Percentiles rank a stretch among this genome's conserved stretches.
Conservation (phyloP, 1,140 invertebrate genomes). For the Micrasema minimum region DNA sequence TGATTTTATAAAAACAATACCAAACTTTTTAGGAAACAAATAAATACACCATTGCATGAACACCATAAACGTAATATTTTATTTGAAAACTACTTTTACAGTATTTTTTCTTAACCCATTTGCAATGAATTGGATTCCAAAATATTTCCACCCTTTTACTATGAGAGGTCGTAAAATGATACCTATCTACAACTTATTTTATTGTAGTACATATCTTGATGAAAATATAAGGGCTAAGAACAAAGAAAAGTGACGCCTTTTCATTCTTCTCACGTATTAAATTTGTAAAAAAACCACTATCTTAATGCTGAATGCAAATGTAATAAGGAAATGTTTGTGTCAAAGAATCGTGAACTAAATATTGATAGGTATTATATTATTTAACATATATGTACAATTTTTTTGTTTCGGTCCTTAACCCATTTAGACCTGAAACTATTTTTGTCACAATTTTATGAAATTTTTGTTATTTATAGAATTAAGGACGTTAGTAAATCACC, state of each 20-base stretch:
- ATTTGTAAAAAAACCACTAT: conserved; percentile 30
- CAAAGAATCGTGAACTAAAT: conserved; percentile 14
- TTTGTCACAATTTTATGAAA: no score
- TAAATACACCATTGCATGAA: no score
- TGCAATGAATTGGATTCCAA: no score
- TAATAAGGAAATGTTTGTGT: conserved; percentile 32
- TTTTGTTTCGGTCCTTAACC: background rate
- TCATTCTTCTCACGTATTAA: conserved; percentile 29
- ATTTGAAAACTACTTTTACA: background rate
- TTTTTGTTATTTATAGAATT: no score
- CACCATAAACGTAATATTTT: background rate
- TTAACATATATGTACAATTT: background rate
- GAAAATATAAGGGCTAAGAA: background rate
- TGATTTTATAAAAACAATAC: no score
- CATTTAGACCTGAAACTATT: no score
- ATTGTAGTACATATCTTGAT: background rate
- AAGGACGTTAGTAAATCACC: no score
- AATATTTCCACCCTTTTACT: background rate
- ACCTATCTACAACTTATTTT: background rate
- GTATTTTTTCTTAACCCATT: background rate
- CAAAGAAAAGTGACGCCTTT: background rate
- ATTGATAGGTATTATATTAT: background rate
- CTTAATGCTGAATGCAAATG: conserved; percentile 40
- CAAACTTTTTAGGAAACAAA: no score
- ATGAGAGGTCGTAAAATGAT: background rate